Conservation (phyloP, 2,113 vertebrate species). For the Mugil cephalus region DNA sequence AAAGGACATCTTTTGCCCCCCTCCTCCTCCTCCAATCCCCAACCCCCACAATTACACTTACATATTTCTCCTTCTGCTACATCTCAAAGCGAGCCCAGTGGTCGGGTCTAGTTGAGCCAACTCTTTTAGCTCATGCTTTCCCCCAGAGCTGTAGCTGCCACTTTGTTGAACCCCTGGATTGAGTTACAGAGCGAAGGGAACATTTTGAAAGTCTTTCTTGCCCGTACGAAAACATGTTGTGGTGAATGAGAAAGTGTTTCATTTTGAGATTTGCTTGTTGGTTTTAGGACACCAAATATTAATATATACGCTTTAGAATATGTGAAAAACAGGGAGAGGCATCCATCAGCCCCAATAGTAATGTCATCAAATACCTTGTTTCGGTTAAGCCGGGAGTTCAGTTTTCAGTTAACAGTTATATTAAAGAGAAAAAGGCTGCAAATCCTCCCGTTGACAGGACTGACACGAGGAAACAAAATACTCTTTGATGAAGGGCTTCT, state of each 20-base stretch:
- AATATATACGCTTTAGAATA: too few relatives aligned
- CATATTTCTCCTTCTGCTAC: slow-evolving; percentile 22
- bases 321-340: not conserved
- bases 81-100: slow-evolving; percentile 35
- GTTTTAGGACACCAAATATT: not conserved
- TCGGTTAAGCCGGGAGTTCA: not conserved
- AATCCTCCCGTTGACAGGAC: too few relatives aligned
- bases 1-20: slow-evolving; percentile 48
- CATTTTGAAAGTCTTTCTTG: slow-evolving; percentile 2
- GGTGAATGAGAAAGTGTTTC: not conserved
- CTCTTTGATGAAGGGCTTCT: too few relatives aligned
- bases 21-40: not conserved
- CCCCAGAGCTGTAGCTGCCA: slow-evolving; percentile 7
- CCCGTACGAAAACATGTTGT: not conserved
- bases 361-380: too few relatives aligned
- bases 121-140: slow-evolving; percentile 33
- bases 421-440: too few relatives aligned
- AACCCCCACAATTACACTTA: slow-evolving; percentile 15
- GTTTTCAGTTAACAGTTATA: not conserved
- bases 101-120: slow-evolving; percentile 23
- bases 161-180: slow-evolving; percentile 6
- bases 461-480: too few relatives aligned
- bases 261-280: not conserved
- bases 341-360: not conserved
- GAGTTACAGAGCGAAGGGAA: slow-evolving; percentile 33